Evolutionary conservation across 2,113 vertebrate genomes (phyloP), one percentile per base, ranked within the genome.

Genomic region (Triplophysa siluroides): DNA sequence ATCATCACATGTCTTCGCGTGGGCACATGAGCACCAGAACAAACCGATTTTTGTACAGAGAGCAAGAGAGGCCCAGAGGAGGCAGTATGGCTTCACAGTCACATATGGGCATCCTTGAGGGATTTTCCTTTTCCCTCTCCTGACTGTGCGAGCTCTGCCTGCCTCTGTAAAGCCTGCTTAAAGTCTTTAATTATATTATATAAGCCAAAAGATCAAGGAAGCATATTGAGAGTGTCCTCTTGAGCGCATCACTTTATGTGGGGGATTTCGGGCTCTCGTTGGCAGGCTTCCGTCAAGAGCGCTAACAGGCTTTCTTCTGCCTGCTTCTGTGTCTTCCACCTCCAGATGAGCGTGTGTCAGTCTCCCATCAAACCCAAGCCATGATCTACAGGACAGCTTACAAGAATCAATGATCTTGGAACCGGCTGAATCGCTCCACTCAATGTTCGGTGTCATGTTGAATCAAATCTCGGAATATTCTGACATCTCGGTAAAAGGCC

Each of bases 131-230:
- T 60, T 54, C 47, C 60, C 56, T 83, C 75, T 54, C 74, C 63
- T 81, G 78, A 81, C 84, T 84, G 71, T 79, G 80, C 64, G 29
- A 54, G 41, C 73, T 77, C 63, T 83, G 89, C 80, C 63, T 85
- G 67, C 88, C 87, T 84, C 76, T 78, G 83, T 86, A 89, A 87
- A 89, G 80, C 85, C 88, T 82, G 80, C 81, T 91, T 91, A 91
- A 91, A 89, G 81, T 85, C 85, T 87, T 91, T 92, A 91, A 91
- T 91, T 90, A 90, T 90, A 88, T 91, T 91, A 89, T 88, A 88
- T 90, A 91, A 92, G 87, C 86, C 81, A 69, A 29, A 76, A 90
- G 90, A 91, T 91, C 88, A 90, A 88, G 89, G 87, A 84, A 87
- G 85, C 83, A 80, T 86, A 85, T 78, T 81, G 87, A 87, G 85